These are phyloP conservation scores for Leptosomus discolor DNA, from an alignment of 2,113 vertebrate genomes.

Conservation along the genomic window DNA sequence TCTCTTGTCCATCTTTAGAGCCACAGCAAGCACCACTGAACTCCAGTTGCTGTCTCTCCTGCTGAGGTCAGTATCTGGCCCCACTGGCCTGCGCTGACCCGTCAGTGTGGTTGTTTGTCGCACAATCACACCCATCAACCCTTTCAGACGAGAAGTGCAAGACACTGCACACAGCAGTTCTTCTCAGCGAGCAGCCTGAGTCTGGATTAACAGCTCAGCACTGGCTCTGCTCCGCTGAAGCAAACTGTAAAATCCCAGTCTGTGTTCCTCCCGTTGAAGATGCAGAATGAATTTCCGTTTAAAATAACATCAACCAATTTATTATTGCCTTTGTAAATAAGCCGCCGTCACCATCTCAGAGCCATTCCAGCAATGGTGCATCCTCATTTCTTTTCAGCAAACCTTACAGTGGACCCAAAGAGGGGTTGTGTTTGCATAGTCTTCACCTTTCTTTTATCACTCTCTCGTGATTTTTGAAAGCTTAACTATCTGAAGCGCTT, in stretches of 20 bases:
- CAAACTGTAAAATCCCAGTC: background rate
- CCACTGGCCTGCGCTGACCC: background rate
- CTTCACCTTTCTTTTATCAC: background rate
- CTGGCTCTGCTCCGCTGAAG: background rate
- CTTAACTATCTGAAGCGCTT: background rate
- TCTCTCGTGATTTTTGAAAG: slow-evolving; percentile 24
- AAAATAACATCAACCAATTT: background rate
- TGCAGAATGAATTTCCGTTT: background rate
- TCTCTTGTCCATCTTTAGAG: background rate
- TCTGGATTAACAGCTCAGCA: background rate
- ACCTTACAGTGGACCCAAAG: background rate
- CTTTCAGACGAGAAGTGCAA: background rate
- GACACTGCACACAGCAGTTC: background rate
- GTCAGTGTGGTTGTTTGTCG: rapidly evolving
- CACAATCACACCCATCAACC: background rate
- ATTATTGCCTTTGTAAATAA: background rate
- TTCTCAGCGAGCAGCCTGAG: rapidly evolving
- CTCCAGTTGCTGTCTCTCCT: background rate
- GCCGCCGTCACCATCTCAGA: background rate
- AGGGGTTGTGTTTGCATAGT: slow-evolving; percentile 1
- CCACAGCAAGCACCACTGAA: rapidly evolving
- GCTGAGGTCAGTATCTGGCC: background rate
- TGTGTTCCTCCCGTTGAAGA: background rate
- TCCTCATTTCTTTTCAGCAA: background rate
- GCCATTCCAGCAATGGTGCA: background rate